Percentiles rank a stretch among this genome's conserved stretches.
Evolutionary conservation across 2,113 vertebrate species (phyloP).

Genomic region (Bufo gargarizans): DNA sequence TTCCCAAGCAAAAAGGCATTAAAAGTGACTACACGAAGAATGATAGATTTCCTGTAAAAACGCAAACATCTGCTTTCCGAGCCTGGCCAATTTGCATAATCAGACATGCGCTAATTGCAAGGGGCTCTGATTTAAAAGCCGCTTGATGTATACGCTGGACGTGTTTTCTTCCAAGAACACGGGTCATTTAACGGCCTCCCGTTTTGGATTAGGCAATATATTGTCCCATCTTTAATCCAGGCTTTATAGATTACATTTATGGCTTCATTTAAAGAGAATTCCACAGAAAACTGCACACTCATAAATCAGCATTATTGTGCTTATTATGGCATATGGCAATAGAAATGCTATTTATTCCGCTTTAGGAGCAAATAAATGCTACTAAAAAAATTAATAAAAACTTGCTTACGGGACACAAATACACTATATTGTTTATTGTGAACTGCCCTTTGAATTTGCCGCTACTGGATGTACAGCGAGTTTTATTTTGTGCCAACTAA

Average conservation of each 20-base stretch:
- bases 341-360: not conserved
- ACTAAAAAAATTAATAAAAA: not conserved
- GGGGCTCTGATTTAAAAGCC: constrained; percentile 2
- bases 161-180: not conserved
- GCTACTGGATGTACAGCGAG: too few relatives aligned
- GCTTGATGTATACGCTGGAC: not conserved
- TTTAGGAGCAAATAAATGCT: not conserved
- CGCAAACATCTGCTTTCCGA: constrained; percentile 36
- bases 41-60: constrained; percentile 31
- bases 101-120: constrained; percentile 43
- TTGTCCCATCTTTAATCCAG: not conserved
- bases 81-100: constrained; percentile 45
- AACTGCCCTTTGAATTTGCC: too few relatives aligned
- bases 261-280: constrained; percentile 1
- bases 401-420: not conserved
- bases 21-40: constrained; percentile 8
- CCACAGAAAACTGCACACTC: not conserved
- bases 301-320: not conserved
- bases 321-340: not conserved
- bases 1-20: constrained; percentile 5
- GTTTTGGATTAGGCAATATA: not conserved
- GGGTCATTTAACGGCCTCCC: not conserved
- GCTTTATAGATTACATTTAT: not conserved
- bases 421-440: too few relatives aligned
- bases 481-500: too few relatives aligned